Evolutionary conservation across 2,888 invertebrate species (phyloP).

Genomic region (Lobophora halterata): DNA sequence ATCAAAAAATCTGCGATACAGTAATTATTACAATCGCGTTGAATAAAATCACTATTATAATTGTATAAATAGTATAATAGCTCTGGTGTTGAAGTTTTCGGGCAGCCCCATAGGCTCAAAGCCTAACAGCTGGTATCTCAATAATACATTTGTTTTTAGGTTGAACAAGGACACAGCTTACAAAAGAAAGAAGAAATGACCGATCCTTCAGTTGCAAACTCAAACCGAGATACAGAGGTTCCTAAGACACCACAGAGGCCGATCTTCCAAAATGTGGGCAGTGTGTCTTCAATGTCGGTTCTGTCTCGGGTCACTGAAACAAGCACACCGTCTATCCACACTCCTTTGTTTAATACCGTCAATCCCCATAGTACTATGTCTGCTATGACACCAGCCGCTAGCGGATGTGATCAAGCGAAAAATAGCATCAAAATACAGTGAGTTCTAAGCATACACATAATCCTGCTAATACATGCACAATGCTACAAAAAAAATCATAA

Average conservation of each 20-base stretch:
- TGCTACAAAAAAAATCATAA: too few relatives aligned
- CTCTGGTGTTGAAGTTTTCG: too few relatives aligned
- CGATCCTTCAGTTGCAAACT: conserved; percentile 2
- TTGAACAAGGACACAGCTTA: too few relatives aligned
- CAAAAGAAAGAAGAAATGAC: conserved; percentile 14
- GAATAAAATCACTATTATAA: too few relatives aligned
- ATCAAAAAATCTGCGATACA: too few relatives aligned
- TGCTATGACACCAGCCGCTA: conserved; percentile 73
- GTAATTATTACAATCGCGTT: too few relatives aligned
- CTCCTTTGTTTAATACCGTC: conserved; percentile 49
- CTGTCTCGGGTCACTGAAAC: conserved; percentile 44
- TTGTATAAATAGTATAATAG: too few relatives aligned
- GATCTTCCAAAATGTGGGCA: conserved; percentile 12
- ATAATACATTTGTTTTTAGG: too few relatives aligned
- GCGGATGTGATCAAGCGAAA: conserved; percentile 79
- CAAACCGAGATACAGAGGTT: conserved; percentile 6
- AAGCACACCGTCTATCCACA: conserved; percentile 66
- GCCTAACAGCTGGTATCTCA: too few relatives aligned
- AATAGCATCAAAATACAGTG: conserved; percentile 83
- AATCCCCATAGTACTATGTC: conserved; percentile 81
- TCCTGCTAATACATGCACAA: too few relatives aligned
- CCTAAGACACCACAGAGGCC: conserved; percentile 17
- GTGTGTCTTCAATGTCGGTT: conserved; percentile 6
- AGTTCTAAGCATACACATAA: conserved; percentile 43
- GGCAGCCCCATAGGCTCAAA: too few relatives aligned